These are phyloP conservation scores for Aphelinus atriplicis DNA, from an alignment of 1,140 invertebrate species.

Conservation along the genomic window DNA sequence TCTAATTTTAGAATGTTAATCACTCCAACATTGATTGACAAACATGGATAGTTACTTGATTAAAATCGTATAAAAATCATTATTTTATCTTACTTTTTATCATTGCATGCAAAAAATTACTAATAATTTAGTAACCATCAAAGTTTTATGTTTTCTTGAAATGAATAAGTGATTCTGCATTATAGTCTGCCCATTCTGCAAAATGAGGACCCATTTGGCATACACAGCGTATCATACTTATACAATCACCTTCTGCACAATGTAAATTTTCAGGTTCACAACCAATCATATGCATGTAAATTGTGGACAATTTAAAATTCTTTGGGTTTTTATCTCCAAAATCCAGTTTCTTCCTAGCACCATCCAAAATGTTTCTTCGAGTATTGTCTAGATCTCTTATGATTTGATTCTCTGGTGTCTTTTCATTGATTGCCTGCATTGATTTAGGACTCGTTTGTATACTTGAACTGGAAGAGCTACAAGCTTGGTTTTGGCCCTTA, in stretches of 20 bases:
- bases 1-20: too few relatives aligned
- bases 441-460: slow-evolving; percentile 18
- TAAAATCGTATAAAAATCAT: background rate
- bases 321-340: slow-evolving; percentile 21
- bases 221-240: slow-evolving; percentile 68
- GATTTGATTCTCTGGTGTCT: slow-evolving; percentile 58
- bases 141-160: slow-evolving; percentile 14
- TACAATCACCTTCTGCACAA: slow-evolving; percentile 71
- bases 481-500: background rate
- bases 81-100: background rate
- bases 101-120: background rate
- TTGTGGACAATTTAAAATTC: slow-evolving; percentile 64
- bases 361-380: slow-evolving; percentile 16
- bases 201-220: slow-evolving; percentile 66
- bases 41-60: background rate
- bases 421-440: slow-evolving; percentile 58
- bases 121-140: background rate
- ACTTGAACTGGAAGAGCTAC: background rate
- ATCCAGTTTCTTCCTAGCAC: slow-evolving; percentile 17
- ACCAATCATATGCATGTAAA: slow-evolving; percentile 68
- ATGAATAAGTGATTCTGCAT: slow-evolving; percentile 60
- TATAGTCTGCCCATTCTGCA: slow-evolving; percentile 67
- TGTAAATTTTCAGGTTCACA: slow-evolving; percentile 62
- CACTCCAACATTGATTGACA: too few relatives aligned
- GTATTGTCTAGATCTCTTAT: background rate